Conservation (phyloP, 2,888 invertebrate genomes). For the Lampropteryx suffumata region DNA sequence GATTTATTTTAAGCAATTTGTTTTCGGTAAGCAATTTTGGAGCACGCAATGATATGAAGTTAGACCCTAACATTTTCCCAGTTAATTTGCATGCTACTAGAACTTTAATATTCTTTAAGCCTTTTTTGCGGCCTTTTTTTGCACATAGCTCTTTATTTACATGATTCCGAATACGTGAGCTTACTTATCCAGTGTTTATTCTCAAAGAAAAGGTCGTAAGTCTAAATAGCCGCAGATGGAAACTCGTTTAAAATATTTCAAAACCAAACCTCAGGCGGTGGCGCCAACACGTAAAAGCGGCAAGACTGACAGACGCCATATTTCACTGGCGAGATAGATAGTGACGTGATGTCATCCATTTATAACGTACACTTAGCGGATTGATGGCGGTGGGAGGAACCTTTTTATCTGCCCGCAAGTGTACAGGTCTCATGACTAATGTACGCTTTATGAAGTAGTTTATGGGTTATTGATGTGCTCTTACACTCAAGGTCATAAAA, state of each 20-base stretch:
- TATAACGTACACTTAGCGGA: constrained; percentile 39
- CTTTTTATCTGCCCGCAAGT: constrained; percentile 29
- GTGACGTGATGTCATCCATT: constrained; percentile 39
- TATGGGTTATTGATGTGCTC: too few species aligned
- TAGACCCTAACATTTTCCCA: constrained; percentile 31
- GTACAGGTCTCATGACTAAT: background rate
- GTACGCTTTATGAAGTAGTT: background rate
- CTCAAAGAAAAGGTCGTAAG: too few species aligned
- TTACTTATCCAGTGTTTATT: background rate
- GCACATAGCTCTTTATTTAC: background rate
- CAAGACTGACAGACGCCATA: constrained; percentile 22
- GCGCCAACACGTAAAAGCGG: background rate
- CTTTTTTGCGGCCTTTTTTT: constrained; percentile 1
- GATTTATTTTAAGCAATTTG: too few species aligned
- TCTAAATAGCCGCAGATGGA: too few species aligned
- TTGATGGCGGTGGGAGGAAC: constrained; percentile 33
- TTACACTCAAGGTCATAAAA: too few species aligned
- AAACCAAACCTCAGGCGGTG: too few species aligned
- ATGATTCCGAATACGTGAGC: background rate
- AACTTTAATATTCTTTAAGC: constrained; percentile 7
- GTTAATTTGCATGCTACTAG: constrained; percentile 38
- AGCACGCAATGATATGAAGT: background rate
- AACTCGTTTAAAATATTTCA: too few species aligned
- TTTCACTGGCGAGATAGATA: constrained; percentile 37
- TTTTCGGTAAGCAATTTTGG: background rate